These are phyloP conservation scores for Zosterops hypoxanthus DNA, from an alignment of 2,113 vertebrate genomes.

Conservation along the genomic window DNA sequence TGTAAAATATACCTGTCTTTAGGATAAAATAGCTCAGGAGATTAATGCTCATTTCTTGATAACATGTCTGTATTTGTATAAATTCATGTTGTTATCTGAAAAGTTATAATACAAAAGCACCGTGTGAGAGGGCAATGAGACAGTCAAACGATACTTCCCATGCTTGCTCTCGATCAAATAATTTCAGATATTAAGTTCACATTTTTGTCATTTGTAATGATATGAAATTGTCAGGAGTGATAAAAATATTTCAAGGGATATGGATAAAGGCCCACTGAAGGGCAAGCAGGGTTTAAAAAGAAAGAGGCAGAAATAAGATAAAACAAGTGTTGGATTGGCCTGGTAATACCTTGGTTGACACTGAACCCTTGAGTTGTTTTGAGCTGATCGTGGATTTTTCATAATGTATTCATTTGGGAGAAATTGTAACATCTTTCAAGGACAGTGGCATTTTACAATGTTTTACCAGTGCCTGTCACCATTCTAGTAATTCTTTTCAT, in stretches of 20 bases:
- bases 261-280: neutral
- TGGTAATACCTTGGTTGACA: neutral
- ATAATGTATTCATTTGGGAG: rapidly evolving
- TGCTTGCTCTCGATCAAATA: neutral
- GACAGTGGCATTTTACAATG: neutral
- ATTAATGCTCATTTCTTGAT: neutral
- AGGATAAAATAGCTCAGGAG: neutral
- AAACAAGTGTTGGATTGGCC: neutral
- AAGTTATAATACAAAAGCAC: neutral
- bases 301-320: neutral
- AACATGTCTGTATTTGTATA: neutral
- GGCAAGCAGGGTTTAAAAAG: neutral
- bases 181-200: neutral
- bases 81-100: neutral
- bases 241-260: neutral
- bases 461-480: neutral
- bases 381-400: neutral
- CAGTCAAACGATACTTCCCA: neutral
- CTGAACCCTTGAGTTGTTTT: neutral
- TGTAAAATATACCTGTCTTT: neutral
- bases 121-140: neutral
- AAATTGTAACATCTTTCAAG: neutral
- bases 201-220: neutral
- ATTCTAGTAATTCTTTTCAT: neutral
- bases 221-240: neutral